Base-by-base conservation (phyloP, 2,888 invertebrate genomes). In the Bellardia pandia region DNA sequence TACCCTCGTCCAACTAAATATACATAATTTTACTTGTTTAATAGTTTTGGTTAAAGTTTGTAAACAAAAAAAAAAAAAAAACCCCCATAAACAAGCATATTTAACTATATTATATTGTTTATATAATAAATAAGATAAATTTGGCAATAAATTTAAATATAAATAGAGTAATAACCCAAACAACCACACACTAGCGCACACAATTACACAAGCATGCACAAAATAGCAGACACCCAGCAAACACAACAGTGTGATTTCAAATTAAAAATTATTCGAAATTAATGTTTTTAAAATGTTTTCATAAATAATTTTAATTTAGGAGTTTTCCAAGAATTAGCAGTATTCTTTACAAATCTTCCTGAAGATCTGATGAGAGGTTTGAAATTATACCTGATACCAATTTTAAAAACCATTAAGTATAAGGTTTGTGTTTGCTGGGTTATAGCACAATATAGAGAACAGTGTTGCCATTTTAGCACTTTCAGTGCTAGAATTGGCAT, bases 71-170 rank as follows among this genome's bases (percentile, higher is more conserved):
- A 11, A 66, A 30, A 23, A 51, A 23, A 51, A n/a, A n/a, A n/a
- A n/a, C n/a, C 14, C 11, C 30, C 23, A n/a, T 51, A 66, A 76
- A 76, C 53, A 51, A 66, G 64, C 53, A 76, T 66, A 56, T 77
- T 68, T 72, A 13, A 64, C 2, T 66, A 33, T 42, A 60, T 83
- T 72, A 51, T 37, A 76, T 83, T 76, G 76, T 66, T 81, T 81
- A n/a, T 81, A 62, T 69, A 56, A 81, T 81, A 81, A 81, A 75
- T 75, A 58, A 40, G 16, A 64, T 77, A 58, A 83, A 72, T 83
- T 71, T 83, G 71, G 64, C 62, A 71, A 83, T 83, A 77, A 83
- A 83, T 85, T 79, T 72, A 53, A 74, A 62, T 79, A 62, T 66
- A 74, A 79, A 79, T 74, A 60, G 66, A 79, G 71, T 83, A 71